A percentile compares a stretch with the other conserved stretches of the same genome.
Conservation (phyloP, 2,888 invertebrate genomes). For the Nomada ruficornis region DNA sequence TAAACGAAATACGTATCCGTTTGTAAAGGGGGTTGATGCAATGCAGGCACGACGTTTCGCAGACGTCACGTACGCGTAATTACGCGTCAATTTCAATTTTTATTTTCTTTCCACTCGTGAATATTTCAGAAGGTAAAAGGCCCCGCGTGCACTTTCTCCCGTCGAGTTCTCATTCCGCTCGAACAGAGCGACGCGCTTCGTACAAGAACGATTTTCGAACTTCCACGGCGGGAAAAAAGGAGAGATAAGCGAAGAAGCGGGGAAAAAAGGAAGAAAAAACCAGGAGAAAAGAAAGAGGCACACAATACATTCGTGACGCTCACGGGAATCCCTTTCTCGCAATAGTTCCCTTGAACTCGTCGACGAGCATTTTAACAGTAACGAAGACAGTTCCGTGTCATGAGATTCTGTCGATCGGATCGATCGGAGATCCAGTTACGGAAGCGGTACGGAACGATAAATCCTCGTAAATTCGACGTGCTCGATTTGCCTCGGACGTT, state of each 20-base stretch:
- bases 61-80: constrained; percentile 49
- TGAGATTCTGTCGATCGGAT: neutral
- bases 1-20: constrained; percentile 3
- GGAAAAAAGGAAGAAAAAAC: neutral
- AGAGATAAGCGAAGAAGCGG: neutral
- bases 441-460: neutral
- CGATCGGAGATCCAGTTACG: neutral
- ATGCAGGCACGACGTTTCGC: constrained; percentile 22
- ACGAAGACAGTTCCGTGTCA: constrained; percentile 10
- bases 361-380: neutral
- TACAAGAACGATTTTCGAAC: constrained; percentile 44
- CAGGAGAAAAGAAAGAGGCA: neutral
- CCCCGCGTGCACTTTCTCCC: constrained; percentile 54
- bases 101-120: constrained; percentile 50
- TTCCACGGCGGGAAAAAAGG: constrained; percentile 15
- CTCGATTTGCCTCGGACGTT: neutral
- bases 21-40: constrained; percentile 25
- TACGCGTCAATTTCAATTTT: constrained; percentile 56
- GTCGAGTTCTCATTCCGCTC: constrained; percentile 49
- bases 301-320: constrained; percentile 22
- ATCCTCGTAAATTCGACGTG: neutral
- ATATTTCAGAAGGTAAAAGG: constrained; percentile 60
- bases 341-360: neutral
- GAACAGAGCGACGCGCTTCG: constrained; percentile 27
- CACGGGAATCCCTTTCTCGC: neutral